These are phyloP conservation scores for Caenorhabditis japonica DNA, from an alignment of 2,888 invertebrate genomes.

Conservation along the genomic window DNA sequence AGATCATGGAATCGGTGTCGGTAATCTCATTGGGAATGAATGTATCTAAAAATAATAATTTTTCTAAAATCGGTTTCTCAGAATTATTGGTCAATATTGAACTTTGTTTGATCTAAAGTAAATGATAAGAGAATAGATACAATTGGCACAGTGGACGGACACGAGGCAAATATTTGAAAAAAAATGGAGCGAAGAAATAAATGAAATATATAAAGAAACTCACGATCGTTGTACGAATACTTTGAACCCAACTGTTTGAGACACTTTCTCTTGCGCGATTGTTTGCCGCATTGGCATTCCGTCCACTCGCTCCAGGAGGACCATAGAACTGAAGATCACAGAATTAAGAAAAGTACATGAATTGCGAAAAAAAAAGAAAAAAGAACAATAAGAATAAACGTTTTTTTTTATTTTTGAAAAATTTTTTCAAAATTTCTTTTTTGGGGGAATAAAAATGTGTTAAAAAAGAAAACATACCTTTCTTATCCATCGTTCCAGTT, in stretches of 20 bases:
- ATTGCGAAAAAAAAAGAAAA: constrained; percentile 2
- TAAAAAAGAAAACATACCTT: constrained; percentile 12
- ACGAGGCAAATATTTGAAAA: constrained; percentile 9
- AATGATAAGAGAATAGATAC: background rate
- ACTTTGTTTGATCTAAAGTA: background rate
- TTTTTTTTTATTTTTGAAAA: too few relatives aligned
- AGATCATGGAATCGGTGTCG: constrained; percentile 33
- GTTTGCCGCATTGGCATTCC: constrained; percentile 57
- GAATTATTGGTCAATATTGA: constrained; percentile 21
- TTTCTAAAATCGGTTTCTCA: constrained; percentile 16
- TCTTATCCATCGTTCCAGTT: constrained; percentile 8
- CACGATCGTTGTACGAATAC: constrained; percentile 42
- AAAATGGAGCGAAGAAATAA: constrained; percentile 28
- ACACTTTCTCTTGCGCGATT: constrained; percentile 57
- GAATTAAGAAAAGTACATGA: too few relatives aligned
- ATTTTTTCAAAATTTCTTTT: too few relatives aligned
- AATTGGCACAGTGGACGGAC: constrained; percentile 22
- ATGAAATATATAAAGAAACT: constrained; percentile 31
- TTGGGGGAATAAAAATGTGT: too few relatives aligned
- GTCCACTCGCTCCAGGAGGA: constrained; percentile 60
- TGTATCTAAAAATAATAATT: constrained; percentile 29
- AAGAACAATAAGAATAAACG: too few relatives aligned
- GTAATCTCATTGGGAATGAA: constrained; percentile 34
- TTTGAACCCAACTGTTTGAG: constrained; percentile 48
- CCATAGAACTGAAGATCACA: constrained; percentile 53